These are phyloP conservation scores for Eupristina koningsbergeri DNA, from an alignment of 1,140 invertebrate genomes.

Conservation along the genomic window DNA sequence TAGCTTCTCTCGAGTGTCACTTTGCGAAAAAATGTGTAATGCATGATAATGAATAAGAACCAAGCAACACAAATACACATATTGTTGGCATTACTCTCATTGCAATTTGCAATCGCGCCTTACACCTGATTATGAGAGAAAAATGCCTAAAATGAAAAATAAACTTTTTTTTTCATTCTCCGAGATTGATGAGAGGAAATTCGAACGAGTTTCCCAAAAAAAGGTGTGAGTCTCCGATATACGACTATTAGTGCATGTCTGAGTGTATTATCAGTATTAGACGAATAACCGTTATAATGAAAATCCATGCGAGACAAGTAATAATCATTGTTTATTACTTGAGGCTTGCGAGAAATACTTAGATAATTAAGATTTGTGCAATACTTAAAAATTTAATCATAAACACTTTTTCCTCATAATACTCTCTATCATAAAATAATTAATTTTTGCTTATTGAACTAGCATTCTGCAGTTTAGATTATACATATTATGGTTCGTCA, in stretches of 20 bases:
- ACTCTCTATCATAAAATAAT: too few relatives aligned
- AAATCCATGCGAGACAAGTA: not conserved
- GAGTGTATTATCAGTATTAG: not conserved
- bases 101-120: constrained; percentile 32
- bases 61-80: too few relatives aligned
- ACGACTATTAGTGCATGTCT: not conserved
- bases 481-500: too few relatives aligned
- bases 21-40: not conserved
- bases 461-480: too few relatives aligned
- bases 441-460: too few relatives aligned
- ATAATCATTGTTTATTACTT: not conserved
- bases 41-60: not conserved
- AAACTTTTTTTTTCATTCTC: constrained; percentile 10
- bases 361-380: not conserved
- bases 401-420: too few relatives aligned
- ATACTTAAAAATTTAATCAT: not conserved
- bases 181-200: not conserved
- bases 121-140: constrained; percentile 35
- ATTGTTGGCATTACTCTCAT: not conserved
- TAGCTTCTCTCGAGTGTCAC: not conserved
- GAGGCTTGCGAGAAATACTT: not conserved
- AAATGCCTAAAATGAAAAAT: constrained; percentile 25
- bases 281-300: not conserved
- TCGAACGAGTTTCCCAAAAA: not conserved
- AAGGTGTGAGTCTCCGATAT: not conserved